Conservation (phyloP, 2,113 vertebrate genomes). For the Equus przewalskii region DNA sequence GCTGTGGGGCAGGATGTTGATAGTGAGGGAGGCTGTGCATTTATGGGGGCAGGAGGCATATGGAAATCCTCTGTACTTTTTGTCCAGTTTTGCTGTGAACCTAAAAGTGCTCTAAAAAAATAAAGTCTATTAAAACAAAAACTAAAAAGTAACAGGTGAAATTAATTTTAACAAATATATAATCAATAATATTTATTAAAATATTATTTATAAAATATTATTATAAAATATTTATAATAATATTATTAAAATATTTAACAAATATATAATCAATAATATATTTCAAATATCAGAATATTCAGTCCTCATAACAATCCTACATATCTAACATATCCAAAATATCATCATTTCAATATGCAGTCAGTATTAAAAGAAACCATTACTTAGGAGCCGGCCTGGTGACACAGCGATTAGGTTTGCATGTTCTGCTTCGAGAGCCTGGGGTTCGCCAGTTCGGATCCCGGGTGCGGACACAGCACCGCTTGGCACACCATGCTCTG, state of each 20-base stretch:
- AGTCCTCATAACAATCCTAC: not conserved
- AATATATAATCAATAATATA: not conserved
- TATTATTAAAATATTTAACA: not conserved
- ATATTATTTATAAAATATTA: too few relatives aligned
- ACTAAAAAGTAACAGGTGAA: not conserved
- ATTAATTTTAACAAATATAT: slow-evolving; percentile 16
- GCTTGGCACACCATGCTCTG: too few relatives aligned
- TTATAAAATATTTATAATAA: too few relatives aligned
- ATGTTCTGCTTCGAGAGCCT: too few relatives aligned
- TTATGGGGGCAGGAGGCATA: not conserved
- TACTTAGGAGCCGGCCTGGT: too few relatives aligned
- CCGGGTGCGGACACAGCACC: too few relatives aligned
- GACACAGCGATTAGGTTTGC: too few relatives aligned
- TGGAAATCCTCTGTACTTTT: not conserved
- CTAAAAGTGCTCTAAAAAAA: not conserved
- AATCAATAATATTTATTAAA: too few relatives aligned
- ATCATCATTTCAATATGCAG: not conserved
- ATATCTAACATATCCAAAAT: not conserved
- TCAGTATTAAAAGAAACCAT: not conserved
- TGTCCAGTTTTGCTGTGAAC: not conserved
- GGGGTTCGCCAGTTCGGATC: too few relatives aligned
- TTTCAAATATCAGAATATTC: not conserved
- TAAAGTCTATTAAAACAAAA: not conserved
- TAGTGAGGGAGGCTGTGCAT: too few relatives aligned
- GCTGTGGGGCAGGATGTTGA: not conserved